Evolutionary conservation across 2,797 vertebrate genomes (phyloP).

Genomic region (Cygnus olor): DNA sequence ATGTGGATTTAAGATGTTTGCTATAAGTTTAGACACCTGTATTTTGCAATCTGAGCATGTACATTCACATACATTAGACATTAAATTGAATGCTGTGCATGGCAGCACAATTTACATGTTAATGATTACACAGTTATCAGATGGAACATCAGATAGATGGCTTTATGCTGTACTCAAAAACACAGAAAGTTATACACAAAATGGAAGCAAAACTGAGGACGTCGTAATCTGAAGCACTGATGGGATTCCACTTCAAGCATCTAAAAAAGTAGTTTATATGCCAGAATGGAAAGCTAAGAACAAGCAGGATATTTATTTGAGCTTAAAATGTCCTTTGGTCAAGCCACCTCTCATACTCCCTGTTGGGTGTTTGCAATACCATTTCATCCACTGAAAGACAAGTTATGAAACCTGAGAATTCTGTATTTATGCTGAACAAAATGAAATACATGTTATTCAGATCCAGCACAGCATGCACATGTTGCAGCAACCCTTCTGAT

Average conservation of each 20-base stretch:
- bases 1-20: not conserved
- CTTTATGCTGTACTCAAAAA: not conserved
- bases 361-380: not conserved
- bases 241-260: not conserved
- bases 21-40: not conserved
- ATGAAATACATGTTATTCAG: not conserved
- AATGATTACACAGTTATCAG: not conserved
- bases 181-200: not conserved
- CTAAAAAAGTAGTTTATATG: not conserved
- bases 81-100: not conserved
- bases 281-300: not conserved
- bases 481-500: not conserved
- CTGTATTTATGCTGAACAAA: no score
- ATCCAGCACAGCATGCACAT: not conserved
- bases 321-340: not conserved
- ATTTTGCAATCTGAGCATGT: not conserved
- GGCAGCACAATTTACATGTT: not conserved
- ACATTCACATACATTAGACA: not conserved
- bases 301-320: not conserved
- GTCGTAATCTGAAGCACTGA: not conserved
- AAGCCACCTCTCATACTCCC: not conserved
- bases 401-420: not conserved
- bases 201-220: not conserved
- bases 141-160: not conserved
- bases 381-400: not conserved